A percentile compares a stretch with the other conserved stretches of the same genome.
Evolutionary conservation across 1,140 invertebrate genomes (phyloP).

Genomic region (Nasonia vitripennis): DNA sequence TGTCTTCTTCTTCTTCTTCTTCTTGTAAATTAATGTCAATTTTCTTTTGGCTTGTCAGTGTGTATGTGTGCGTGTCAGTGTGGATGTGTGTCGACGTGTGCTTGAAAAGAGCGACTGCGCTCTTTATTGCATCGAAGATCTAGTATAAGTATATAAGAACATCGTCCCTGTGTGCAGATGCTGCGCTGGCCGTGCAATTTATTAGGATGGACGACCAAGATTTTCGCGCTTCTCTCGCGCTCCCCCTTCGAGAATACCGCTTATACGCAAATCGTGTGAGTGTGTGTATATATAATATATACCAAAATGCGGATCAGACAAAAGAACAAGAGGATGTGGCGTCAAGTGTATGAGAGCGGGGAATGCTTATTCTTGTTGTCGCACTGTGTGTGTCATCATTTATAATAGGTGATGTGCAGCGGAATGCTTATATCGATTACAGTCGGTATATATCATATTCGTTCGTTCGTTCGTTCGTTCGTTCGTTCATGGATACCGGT

Average conservation of each 20-base stretch:
- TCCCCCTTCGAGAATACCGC: background rate
- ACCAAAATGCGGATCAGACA: background rate
- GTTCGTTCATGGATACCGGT: background rate
- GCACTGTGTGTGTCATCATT: too few relatives aligned
- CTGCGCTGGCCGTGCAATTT: background rate
- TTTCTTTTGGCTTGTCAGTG: constrained; percentile 4
- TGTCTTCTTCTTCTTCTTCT: background rate
- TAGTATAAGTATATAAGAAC: background rate
- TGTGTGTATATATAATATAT: background rate
- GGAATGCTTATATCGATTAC: background rate
- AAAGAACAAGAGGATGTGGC: too few relatives aligned
- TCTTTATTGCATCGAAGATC: constrained; percentile 34
- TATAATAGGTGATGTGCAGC: background rate
- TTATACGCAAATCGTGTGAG: background rate
- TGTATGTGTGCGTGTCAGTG: background rate
- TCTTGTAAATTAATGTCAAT: constrained; percentile 20
- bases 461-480: too few relatives aligned
- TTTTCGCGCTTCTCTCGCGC: background rate
- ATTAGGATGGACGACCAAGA: background rate
- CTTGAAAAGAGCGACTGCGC: background rate
- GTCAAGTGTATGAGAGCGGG: background rate
- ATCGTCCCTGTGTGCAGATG: background rate
- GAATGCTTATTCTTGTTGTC: background rate
- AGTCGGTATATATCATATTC: background rate
- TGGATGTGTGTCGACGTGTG: background rate